Evolutionary conservation across 2,888 invertebrate species (phyloP), one percentile per base, ranked within the genome.

Genomic region (Pyrochroa serraticornis): DNA sequence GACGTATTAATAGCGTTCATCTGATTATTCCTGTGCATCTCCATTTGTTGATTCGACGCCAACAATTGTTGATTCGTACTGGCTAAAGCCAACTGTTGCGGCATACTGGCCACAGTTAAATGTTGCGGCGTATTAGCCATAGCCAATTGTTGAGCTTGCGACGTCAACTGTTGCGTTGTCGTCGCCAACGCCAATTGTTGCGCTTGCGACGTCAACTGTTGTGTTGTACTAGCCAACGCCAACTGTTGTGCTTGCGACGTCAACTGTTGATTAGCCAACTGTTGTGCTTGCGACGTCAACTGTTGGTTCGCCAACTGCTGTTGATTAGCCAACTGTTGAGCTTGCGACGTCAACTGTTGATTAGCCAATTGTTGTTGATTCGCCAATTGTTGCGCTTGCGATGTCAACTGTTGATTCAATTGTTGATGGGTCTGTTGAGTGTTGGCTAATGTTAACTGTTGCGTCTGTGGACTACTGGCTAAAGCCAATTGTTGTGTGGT

Each of bases 1-100:
- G 81, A 81, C 1, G 81, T 81, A 60, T 77, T 81, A 33, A 81
- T 80, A 9, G 79, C 78, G 52, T 78, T 79, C 55, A 79, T 77
- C 57, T 77, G 77, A 42, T 68, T 71, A 56, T 69, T 77, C 31
- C 77, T 69, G 55, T 76, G 75, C 62, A 78, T 65, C 50, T 77
- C 76, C 46, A 75, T 65, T 44, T 76, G 76, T 51, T 75, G 76
- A n/a, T 72, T 68, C 6, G 73, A 67, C 6, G 75, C 68, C 62
- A 74, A 48, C 54, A 72, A 67, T 59, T 75, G 73, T 39, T 67
- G 63, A 54, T 64, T 73, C 3, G 71, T 70, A 48, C 71, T 70
- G 6, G 74, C 71, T 30, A 75, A 56, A 1, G 72, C 71, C 33
- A 74, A 59, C 47, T 75, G 74, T 42, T 73, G 74, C 30, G 66